Evolutionary conservation across 1,140 invertebrate genomes (phyloP), one percentile per base, ranked within the genome.

Genomic region (Telenomus remus): DNA sequence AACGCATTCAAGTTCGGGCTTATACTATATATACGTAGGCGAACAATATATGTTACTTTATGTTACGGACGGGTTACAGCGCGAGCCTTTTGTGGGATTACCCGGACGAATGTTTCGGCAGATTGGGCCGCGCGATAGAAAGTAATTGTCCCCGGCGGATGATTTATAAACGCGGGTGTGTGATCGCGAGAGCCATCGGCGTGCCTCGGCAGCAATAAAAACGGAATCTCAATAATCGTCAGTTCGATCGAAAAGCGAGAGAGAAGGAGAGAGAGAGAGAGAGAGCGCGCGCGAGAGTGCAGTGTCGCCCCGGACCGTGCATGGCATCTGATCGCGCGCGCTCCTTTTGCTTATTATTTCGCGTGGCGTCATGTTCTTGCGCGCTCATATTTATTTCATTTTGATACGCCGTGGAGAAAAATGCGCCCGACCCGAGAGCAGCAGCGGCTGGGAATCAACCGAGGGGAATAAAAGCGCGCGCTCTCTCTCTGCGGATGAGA

Each of bases 401-500:
- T 66, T 68, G 57, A 60, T 68, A 56, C 63, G 16, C 44, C 12
- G 51, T 13, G 50, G 37, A 66, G 16, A 70, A 55, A 75, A 75
- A 75, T 60, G 53, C 53, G 19, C 19, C 19, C 19, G 19, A 27
- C 19, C 19, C 19, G 19, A 60, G 54, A 46, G 5, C 46, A 73
- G 50, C 39, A n/a, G 12, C 13, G 50, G 57, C 44, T 69, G 49
- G 56, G 56, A 69, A 59, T 68, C 60, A 55, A 19, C 11, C 14
- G 42, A 48, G 8, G 57, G 46, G 66, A 55, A 56, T 49, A 61
- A 61, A 49, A 65, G 50, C 39, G 43, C 55, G 47, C 19, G 1
- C 19, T 3, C 27, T 60, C 19, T 27, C 19, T 3, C 27, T 60
- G 39, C 14, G 60, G 63, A 82, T 79, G 81, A 80, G 82, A 81